Conservation (phyloP, 2,797 vertebrate species). For the Ctenosaura bakeri region DNA sequence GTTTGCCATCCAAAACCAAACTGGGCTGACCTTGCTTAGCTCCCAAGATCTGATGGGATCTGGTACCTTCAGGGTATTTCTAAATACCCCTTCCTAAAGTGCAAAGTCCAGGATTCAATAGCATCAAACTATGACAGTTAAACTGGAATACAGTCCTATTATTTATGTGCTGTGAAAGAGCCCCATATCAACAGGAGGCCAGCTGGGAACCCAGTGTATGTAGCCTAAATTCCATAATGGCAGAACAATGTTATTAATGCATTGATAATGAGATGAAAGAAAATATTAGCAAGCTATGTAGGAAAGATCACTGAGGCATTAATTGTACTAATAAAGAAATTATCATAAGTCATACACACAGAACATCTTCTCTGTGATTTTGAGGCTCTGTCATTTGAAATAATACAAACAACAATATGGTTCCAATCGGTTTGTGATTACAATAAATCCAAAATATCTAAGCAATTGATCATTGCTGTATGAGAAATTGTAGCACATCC, state of each 20-base stretch:
- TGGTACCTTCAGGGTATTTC: too few relatives aligned
- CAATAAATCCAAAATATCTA: background rate
- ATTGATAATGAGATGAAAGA: background rate
- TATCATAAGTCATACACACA: background rate
- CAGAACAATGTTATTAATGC: background rate
- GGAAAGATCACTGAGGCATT: background rate
- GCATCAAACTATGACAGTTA: too few relatives aligned
- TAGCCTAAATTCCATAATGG: background rate
- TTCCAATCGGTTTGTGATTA: background rate
- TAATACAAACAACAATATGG: background rate
- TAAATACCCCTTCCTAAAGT: too few relatives aligned
- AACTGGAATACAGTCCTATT: too few relatives aligned
- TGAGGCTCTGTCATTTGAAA: background rate
- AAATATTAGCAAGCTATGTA: background rate
- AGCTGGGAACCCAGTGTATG: background rate
- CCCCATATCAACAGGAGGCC: too few relatives aligned
- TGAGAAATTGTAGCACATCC: background rate
- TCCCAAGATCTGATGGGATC: too few relatives aligned
- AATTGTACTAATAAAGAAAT: background rate
- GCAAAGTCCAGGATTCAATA: too few relatives aligned
- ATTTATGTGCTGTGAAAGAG: too few relatives aligned
- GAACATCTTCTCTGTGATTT: background rate
- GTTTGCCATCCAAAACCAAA: too few relatives aligned
- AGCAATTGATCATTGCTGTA: rapidly evolving
- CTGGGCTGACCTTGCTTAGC: too few relatives aligned